Evolutionary conservation across 2,797 vertebrate genomes (phyloP).

Genomic region (Poecilia wingei): DNA sequence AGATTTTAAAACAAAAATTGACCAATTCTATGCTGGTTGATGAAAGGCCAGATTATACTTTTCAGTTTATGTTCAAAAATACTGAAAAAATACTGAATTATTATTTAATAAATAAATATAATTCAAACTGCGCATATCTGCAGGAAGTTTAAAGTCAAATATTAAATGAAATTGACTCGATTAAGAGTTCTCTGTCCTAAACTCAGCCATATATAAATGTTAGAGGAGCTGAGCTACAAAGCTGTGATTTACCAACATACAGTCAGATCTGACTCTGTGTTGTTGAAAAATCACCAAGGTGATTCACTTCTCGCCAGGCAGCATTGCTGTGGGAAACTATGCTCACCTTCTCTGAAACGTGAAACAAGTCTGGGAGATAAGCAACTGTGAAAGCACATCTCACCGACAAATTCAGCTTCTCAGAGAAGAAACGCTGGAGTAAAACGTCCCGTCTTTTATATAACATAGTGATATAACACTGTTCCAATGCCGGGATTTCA

Average conservation of each 20-base stretch:
- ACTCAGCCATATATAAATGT: not conserved
- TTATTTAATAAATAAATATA: not conserved
- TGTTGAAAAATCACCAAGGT: not conserved
- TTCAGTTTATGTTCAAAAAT: not conserved
- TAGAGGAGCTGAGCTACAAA: not conserved
- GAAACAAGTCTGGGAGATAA: not conserved
- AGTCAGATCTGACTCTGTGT: not conserved
- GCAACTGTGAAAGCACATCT: not conserved
- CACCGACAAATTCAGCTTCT: not conserved
- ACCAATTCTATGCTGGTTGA: not conserved
- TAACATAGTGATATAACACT: not conserved
- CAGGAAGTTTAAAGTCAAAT: slow-evolving; percentile 2
- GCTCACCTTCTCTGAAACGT: not conserved
- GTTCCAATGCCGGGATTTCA: not conserved
- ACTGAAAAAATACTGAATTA: not conserved
- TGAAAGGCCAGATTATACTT: not conserved
- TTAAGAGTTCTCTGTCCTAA: not conserved
- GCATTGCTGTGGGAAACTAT: not conserved
- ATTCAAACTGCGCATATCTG: not conserved
- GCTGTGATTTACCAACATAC: not conserved
- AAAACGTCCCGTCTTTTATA: not conserved
- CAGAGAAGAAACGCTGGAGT: not conserved
- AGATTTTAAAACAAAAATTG: not conserved
- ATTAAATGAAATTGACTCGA: not conserved
- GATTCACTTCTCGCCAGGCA: not conserved